Base-by-base conservation (phyloP, 2,797 vertebrate species). In the Galagoides demidoff region DNA sequence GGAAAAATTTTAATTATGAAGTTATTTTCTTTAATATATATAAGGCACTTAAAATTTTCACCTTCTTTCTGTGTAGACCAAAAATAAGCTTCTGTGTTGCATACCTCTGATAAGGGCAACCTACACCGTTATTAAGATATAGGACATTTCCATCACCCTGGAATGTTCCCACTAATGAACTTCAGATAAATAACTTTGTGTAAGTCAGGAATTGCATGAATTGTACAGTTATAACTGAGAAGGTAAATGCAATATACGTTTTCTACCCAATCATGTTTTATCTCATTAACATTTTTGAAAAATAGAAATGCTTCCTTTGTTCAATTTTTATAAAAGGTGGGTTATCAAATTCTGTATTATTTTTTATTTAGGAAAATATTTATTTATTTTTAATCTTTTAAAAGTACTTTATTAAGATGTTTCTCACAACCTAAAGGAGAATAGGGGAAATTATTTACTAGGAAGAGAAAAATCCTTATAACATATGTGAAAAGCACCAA, bases 401-500 rank as follows among this genome's bases (percentile, higher is more conserved):
- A 43, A 43, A 43, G 39, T 43, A 43, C 39, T 43, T 39, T 43
- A 43, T 43, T 43, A 43, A 43, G 39, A 49, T 64, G 22, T 81
- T 39, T 94, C 64, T 96, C 85, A 95, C 90, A 92, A 90, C 77
- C 29, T 86, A 89, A 37, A 37, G 55, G 71, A 93, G 92, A 81
- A 29, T 86, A 86, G 43, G 45, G 45, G 71, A 79, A 66, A 31
- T 92, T 95, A 57, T 86, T 4, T 39, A 39, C 39, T 39, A 39
- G 39, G 39, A 39, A 39, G 39, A 39, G 39, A 39, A 39, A 39
- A 39, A 39, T 39, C 39, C 39, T 39, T 39, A 39, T 39, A n/a
- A n/a, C n/a, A n/a, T n/a, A n/a, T n/a, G n/a, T n/a, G n/a, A n/a
- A n/a, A n/a, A n/a, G n/a, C n/a, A n/a, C n/a, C n/a, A n/a, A n/a